A percentile compares a stretch with the other conserved stretches of the same genome.
Evolutionary conservation across 2,888 invertebrate species (phyloP).

Genomic region (Oligia fasciuncula): DNA sequence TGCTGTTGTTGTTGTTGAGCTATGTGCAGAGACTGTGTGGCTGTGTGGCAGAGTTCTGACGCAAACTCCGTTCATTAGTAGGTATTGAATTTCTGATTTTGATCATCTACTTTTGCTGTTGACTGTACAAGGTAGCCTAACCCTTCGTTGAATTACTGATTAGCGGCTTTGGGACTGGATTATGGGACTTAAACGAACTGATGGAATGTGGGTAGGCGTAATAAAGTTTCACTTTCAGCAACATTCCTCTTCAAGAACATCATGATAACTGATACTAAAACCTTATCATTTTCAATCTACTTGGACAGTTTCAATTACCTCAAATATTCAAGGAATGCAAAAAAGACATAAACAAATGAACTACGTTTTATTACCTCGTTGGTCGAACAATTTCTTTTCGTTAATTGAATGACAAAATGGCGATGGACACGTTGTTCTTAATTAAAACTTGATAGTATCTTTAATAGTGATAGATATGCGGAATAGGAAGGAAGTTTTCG

Average conservation of each 20-base stretch:
- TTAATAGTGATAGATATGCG: constrained; percentile 13
- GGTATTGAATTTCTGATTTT: too few species aligned
- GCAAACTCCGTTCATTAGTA: too few species aligned
- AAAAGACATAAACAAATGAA: constrained; percentile 38
- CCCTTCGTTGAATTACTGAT: too few species aligned
- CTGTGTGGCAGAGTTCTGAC: too few species aligned
- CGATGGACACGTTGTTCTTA: constrained; percentile 30
- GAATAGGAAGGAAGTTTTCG: constrained; percentile 17
- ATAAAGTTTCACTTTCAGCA: constrained; percentile 4
- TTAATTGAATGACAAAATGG: constrained; percentile 56
- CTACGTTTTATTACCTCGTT: constrained; percentile 48
- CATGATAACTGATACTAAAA: constrained; percentile 11
- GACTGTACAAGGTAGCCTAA: too few species aligned
- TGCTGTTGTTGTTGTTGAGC: too few species aligned
- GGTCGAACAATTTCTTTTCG: constrained; percentile 33
- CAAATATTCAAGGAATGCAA: constrained; percentile 44
- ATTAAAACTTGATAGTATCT: constrained; percentile 55
- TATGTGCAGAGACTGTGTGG: too few species aligned
- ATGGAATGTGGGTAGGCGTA: too few species aligned
- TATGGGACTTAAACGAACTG: too few species aligned
- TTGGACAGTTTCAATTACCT: constrained; percentile 29
- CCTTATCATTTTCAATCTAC: constrained; percentile 18
- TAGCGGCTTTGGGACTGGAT: too few species aligned
- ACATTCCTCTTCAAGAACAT: neutral
- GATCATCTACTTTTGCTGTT: too few species aligned